These are phyloP conservation scores for Poliocrania exsul DNA, from an alignment of 2,797 vertebrate species.

Conservation along the genomic window DNA sequence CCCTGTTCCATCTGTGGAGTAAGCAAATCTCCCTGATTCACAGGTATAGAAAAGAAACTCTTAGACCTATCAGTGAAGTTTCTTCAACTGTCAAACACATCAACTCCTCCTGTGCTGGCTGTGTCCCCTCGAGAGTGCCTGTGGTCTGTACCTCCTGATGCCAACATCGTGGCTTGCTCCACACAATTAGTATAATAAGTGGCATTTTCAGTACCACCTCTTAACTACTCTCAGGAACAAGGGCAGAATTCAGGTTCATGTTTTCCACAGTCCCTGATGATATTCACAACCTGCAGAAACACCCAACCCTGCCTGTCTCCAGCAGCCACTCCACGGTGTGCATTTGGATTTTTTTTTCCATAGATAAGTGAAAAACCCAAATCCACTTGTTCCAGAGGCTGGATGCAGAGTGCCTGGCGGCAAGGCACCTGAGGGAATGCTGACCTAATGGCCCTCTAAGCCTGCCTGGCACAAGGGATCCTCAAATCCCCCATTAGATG, in stretches of 20 bases:
- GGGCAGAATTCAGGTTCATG: background rate
- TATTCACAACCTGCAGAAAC: background rate
- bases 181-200: background rate
- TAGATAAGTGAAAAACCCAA: background rate
- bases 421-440: background rate
- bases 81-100: background rate
- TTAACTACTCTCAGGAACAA: background rate
- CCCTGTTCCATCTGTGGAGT: background rate
- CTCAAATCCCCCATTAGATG: background rate
- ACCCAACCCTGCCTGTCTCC: background rate
- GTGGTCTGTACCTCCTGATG: background rate
- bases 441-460: background rate
- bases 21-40: background rate
- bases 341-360: background rate
- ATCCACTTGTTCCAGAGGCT: background rate
- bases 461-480: background rate
- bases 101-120: rapidly evolving
- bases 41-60: background rate
- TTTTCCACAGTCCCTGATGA: background rate
- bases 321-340: background rate
- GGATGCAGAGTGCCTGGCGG: background rate
- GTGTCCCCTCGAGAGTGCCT: rapidly evolving
- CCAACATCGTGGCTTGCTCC: background rate
- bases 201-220: background rate
- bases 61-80: background rate